Percentiles rank a stretch among this genome's conserved stretches.
Evolutionary conservation across 2,888 invertebrate genomes (phyloP).

Genomic region (Amphiduros pacificus): DNA sequence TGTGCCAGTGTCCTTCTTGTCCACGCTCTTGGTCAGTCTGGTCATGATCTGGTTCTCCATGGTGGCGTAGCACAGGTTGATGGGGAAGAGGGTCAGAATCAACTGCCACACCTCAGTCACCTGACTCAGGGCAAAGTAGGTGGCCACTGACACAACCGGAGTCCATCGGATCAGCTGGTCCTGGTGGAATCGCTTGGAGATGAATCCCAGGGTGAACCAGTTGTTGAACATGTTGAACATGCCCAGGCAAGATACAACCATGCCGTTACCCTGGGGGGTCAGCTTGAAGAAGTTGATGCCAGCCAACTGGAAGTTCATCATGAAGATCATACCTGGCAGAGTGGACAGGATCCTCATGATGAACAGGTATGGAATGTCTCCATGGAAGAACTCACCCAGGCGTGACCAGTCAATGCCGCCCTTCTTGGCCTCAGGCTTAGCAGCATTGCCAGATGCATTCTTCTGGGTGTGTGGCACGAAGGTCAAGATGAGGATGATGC

Average conservation of each 20-base stretch:
- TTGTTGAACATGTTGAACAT: constrained; percentile 4
- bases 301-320: constrained; percentile 16
- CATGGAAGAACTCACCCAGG: background rate
- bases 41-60: constrained; percentile 9
- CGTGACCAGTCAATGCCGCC: constrained; percentile 3
- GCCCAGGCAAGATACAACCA: background rate
- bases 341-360: background rate
- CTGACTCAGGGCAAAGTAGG: constrained; percentile 7
- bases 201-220: background rate
- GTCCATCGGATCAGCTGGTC: background rate
- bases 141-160: background rate
- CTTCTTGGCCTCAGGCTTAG: constrained; percentile 10
- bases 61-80: background rate
- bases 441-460: too few relatives aligned
- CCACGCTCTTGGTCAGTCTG: constrained; percentile 3
- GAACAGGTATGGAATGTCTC: constrained; percentile 5
- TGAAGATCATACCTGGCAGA: constrained; percentile 9
- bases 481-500: background rate
- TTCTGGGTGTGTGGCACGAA: constrained; percentile 6
- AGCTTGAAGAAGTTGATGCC: constrained; percentile 12
- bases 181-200: background rate
- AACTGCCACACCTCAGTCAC: background rate
- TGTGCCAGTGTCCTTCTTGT: background rate
- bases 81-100: background rate
- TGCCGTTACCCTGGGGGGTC: constrained; percentile 1